Evolutionary conservation across 2,113 vertebrate genomes (phyloP), one percentile per base, ranked within the genome.

Genomic region (Aramus guarauna): DNA sequence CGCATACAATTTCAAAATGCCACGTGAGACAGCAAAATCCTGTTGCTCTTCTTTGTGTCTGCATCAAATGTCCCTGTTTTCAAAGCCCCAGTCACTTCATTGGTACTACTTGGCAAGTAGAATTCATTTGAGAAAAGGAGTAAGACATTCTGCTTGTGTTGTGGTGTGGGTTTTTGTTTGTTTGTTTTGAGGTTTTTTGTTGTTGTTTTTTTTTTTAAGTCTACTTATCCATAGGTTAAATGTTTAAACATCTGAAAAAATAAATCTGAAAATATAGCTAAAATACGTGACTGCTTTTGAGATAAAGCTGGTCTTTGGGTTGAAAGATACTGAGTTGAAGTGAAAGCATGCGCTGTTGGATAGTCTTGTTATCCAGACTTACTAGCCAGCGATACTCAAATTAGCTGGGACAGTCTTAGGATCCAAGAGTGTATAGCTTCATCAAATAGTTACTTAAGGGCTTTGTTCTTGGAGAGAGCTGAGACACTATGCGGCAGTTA

Each of bases 21-120:
- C 23, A 26, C 0, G 0, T 3, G 5, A 60, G 50, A 89, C 13
- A n/a, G 12, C 11, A 22, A 2, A 3, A 20, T 72, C 13, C 72
- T 84, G 53, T 60, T 69, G 32, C 73, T 69, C 16, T 53, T 90
- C 30, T 67, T 68, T 37, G 20, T 32, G 34, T 11, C 79, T 85
- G 27, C 73, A 69, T 60, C 66, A 73, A 58, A 15, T 0, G 13
- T 47, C 34, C 29, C 45, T 53, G 26, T 29, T 58, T 83, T 72
- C 75, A 90, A 48, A 88, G 36, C 24, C 43, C 41, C 20, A 32
- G 1, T 47, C 48, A 7, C 62, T 60, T 92, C 43, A 30, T 9
- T 82, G 48, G 9, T 34, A 20, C 20, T 58, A 14, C 36, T n/a
- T 53, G 67, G 60, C 19, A 5, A 41, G n/a, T 17, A 36, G 52